Evolutionary conservation across 2,113 vertebrate species (phyloP).

Genomic region (Recurvirostra avosetta): DNA sequence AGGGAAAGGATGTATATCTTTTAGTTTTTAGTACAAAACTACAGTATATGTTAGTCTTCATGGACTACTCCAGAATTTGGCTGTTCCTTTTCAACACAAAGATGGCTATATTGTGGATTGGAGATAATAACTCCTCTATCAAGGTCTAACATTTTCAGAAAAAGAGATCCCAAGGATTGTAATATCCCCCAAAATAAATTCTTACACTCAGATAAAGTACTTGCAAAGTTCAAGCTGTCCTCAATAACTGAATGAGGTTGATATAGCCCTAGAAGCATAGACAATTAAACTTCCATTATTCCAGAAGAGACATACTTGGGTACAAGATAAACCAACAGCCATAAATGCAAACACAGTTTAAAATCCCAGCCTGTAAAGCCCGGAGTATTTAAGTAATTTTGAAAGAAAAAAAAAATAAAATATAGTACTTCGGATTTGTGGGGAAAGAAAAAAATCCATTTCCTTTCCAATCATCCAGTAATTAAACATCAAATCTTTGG

Average conservation of each 20-base stretch:
- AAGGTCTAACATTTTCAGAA: neutral
- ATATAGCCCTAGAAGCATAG: neutral
- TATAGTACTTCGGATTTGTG: too few species aligned
- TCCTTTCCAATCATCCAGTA: neutral
- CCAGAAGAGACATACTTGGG: neutral
- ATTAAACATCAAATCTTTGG: neutral
- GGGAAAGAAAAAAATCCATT: neutral
- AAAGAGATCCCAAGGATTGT: neutral
- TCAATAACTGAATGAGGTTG: neutral
- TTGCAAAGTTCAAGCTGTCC: neutral
- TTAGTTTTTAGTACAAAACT: neutral
- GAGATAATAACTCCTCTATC: neutral
- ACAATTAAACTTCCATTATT: neutral
- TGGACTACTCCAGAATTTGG: neutral
- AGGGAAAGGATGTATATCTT: neutral
- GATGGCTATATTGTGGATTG: neutral
- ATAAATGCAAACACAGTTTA: neutral
- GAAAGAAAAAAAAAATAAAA: neutral
- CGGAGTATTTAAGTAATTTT: neutral
- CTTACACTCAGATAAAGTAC: neutral
- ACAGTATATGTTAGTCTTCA: neutral
- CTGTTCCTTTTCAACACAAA: neutral
- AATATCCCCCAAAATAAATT: neutral
- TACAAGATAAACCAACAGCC: neutral
- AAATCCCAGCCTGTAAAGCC: neutral